Conservation (phyloP, 2,797 vertebrate species). For the Pangasius mekongensis region DNA sequence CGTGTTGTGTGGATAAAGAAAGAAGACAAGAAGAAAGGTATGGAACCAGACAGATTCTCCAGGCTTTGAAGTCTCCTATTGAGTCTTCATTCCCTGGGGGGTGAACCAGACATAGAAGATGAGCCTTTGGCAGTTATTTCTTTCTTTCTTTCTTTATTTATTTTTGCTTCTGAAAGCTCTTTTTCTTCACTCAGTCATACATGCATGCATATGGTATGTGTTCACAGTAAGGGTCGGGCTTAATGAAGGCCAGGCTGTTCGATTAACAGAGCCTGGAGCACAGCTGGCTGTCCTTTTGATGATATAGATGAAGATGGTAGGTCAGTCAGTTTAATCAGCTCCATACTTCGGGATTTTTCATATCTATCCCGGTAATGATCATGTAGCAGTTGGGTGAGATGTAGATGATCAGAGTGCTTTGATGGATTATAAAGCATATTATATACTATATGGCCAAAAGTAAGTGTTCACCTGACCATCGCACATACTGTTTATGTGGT, state of each 20-base stretch:
- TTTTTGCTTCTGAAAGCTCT: neutral
- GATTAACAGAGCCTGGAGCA: constrained; percentile 15
- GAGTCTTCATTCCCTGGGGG: constrained; percentile 31
- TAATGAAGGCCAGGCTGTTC: constrained; percentile 17
- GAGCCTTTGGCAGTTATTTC: neutral
- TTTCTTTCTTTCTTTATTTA: neutral
- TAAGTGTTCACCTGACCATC: neutral
- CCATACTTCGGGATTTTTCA: neutral
- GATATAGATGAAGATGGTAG: neutral
- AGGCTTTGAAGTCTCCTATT: constrained; percentile 48
- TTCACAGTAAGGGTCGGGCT: neutral
- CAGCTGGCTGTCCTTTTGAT: constrained; percentile 6
- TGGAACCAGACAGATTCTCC: constrained; percentile 16
- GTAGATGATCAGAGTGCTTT: neutral
- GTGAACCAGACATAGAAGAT: constrained; percentile 23
- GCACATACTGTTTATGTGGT: neutral
- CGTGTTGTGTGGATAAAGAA: constrained; percentile 37
- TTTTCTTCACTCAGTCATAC: neutral
- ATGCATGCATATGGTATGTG: neutral
- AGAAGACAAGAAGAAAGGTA: constrained; percentile 33
- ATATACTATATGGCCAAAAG: neutral
- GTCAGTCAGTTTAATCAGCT: neutral
- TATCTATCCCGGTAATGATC: neutral
- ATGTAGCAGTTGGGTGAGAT: neutral
- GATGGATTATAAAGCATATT: neutral